Conservation (phyloP, 2,797 vertebrate species). For the Esox masquinongy region DNA sequence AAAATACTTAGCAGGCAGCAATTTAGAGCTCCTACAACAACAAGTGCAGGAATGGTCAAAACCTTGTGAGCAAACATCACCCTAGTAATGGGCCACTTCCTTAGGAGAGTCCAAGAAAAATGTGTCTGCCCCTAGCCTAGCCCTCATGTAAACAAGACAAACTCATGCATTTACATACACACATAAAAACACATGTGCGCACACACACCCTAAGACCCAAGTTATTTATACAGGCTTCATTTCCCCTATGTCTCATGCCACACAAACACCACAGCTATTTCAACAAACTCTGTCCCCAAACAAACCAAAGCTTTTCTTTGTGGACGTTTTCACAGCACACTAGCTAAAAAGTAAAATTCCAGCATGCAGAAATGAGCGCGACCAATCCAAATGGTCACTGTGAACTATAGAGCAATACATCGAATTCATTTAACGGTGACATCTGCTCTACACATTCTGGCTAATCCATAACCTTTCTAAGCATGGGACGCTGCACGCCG, state of each 20-base stretch:
- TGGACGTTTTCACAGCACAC: neutral
- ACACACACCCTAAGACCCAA: no score
- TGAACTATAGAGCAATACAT: neutral
- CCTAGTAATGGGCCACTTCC: neutral
- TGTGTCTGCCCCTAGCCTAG: neutral
- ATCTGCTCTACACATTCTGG: neutral
- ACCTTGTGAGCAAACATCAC: neutral
- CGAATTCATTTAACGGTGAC: neutral
- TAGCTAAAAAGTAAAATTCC: no score
- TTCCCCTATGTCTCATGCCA: no score
- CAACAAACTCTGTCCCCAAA: neutral
- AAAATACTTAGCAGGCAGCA: conserved; percentile 41
- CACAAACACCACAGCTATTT: no score
- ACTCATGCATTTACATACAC: neutral
- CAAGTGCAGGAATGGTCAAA: neutral
- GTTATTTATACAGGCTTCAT: no score
- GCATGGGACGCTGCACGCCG: neutral
- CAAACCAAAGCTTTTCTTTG: neutral
- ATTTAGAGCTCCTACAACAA: conserved; percentile 37
- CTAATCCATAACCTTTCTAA: neutral
- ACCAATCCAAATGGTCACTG: neutral
- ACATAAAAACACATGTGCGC: no score
- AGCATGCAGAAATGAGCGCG: neutral
- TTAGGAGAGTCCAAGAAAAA: neutral
- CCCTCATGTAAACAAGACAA: neutral